Evolutionary conservation across 2,113 vertebrate species (phyloP).

Genomic region (Phyllostomus hastatus): DNA sequence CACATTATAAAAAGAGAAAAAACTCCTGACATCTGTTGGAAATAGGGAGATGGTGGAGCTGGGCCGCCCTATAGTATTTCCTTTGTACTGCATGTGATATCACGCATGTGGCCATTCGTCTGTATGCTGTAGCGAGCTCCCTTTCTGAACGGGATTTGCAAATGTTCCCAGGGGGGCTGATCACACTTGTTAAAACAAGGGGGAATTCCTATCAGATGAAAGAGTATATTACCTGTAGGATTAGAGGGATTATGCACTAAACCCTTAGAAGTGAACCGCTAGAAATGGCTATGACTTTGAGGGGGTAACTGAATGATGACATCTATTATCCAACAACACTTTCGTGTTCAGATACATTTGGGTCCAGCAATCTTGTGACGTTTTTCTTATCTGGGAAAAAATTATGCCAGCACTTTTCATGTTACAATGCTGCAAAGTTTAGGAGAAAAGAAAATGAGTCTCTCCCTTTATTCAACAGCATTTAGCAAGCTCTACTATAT

Average conservation of each 20-base stretch:
- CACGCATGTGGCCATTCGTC: not conserved
- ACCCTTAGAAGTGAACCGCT: not conserved
- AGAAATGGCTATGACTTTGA: not conserved
- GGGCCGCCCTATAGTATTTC: not conserved
- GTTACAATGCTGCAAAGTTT: not conserved
- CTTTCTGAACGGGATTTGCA: constrained; percentile 18
- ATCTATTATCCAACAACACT: not conserved
- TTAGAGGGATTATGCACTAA: not conserved
- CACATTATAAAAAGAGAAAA: constrained; percentile 6
- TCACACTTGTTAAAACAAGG: constrained; percentile 54
- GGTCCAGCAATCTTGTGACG: not conserved
- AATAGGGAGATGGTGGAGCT: not conserved
- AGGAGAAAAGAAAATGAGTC: constrained; percentile 28
- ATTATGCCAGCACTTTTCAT: not conserved
- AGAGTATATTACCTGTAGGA: constrained; percentile 6
- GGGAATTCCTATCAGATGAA: constrained; percentile 41
- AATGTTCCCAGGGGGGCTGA: constrained; percentile 12
- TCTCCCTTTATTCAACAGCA: not conserved
- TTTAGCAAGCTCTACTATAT: not conserved
- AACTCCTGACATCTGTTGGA: not conserved
- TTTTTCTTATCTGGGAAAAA: constrained; percentile 4
- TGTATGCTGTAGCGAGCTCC: not conserved
- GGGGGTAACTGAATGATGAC: not conserved
- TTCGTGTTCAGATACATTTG: not conserved
- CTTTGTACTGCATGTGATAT: not conserved